phyloP scores from a whole-genome alignment of 2,113 vertebrate species.

The Gambusia affinis region DNA sequence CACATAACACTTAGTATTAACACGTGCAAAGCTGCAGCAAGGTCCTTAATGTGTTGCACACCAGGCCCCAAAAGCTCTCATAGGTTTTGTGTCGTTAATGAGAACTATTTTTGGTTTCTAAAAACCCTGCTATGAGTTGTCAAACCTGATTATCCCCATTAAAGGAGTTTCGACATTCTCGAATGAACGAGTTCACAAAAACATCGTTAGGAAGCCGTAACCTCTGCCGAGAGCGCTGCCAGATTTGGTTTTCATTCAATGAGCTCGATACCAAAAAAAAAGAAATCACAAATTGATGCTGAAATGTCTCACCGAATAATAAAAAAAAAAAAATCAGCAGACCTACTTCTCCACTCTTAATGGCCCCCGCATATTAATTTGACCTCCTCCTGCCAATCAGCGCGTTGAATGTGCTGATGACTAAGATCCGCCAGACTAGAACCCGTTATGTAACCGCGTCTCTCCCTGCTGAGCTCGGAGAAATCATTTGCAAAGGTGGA shows the following conservation, averaged over 20 bases:
- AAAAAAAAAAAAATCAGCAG: conserved; percentile 24
- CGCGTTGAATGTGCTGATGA: conserved; percentile 53
- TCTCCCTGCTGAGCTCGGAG: conserved; percentile 58
- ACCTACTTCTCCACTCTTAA: conserved; percentile 19
- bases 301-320: conserved; percentile 10
- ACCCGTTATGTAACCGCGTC: conserved; percentile 54
- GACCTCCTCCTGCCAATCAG: conserved; percentile 66
- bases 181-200: neutral
- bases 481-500: conserved; percentile 43
- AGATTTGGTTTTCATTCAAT: neutral
- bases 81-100: neutral
- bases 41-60: neutral
- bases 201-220: neutral
- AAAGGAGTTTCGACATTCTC: neutral
- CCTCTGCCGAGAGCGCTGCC: neutral
- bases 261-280: conserved; percentile 2
- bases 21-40: neutral
- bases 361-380: conserved; percentile 40
- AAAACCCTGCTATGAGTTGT: neutral
- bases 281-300: conserved; percentile 14
- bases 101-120: conserved; percentile 1
- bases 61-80: neutral
- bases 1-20: neutral
- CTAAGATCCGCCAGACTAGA: conserved; percentile 52
- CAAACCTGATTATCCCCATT: neutral